These are phyloP conservation scores for Polypterus senegalus DNA, from an alignment of 2,113 vertebrate genomes.

Conservation along the genomic window DNA sequence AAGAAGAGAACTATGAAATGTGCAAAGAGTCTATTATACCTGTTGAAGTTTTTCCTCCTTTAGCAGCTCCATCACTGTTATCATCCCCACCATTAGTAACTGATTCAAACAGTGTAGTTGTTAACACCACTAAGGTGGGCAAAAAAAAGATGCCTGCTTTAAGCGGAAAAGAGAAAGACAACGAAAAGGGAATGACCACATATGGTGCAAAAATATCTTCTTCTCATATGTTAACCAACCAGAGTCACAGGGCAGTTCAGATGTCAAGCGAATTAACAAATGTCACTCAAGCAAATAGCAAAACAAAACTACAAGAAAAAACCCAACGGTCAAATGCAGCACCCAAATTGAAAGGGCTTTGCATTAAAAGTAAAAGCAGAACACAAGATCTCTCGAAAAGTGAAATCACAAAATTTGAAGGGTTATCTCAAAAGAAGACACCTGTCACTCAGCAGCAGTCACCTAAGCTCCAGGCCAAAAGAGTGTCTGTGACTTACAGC, in stretches of 20 bases:
- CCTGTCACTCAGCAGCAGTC: constrained; percentile 38
- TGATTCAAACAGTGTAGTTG: no score
- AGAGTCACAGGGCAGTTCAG: constrained; percentile 22
- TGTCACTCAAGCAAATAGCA: constrained; percentile 31
- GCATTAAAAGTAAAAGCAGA: constrained; percentile 55
- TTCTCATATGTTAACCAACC: constrained; percentile 32
- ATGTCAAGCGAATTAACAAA: constrained; percentile 39
- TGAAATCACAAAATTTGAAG: constrained; percentile 26
- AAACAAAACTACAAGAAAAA: constrained; percentile 40
- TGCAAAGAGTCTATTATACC: no score
- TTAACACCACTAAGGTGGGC: no score
- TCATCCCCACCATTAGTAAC: no score
- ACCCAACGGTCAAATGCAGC: constrained; percentile 38
- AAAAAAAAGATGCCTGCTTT: no score
- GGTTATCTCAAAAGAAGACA: constrained; percentile 36
- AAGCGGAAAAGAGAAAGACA: constrained; percentile 39
- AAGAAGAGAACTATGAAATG: no score
- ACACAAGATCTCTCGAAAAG: constrained; percentile 29
- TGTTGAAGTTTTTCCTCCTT: no score
- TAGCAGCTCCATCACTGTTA: no score
- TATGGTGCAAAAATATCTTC: constrained; percentile 30
- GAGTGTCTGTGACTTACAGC: constrained; percentile 15
- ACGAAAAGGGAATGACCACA: constrained; percentile 22
- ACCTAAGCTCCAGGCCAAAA: constrained; percentile 41
- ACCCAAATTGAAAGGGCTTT: constrained; percentile 59